Evolutionary conservation across 1,140 invertebrate species (phyloP).

Genomic region (Orussus abietinus): DNA sequence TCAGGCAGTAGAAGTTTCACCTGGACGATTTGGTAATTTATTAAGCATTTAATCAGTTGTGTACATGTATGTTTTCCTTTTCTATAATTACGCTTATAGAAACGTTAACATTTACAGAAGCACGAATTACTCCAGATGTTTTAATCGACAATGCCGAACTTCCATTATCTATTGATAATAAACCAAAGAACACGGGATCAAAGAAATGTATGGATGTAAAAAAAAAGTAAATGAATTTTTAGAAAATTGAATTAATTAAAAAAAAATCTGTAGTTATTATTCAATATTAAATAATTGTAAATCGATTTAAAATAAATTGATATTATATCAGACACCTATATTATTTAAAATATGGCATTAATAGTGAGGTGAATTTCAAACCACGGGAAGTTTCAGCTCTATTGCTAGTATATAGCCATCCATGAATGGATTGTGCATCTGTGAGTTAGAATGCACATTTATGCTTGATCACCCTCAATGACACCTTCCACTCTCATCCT

Average conservation of each 20-base stretch:
- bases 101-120: conserved; percentile 7
- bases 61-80: conserved; percentile 1
- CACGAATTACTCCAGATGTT: conserved; percentile 7
- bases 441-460: neutral
- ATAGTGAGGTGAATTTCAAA: neutral
- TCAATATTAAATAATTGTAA: too few species aligned
- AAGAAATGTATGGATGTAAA: too few species aligned
- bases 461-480: conserved; percentile 3
- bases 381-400: neutral
- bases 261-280: too few species aligned
- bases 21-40: conserved; percentile 59
- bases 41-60: conserved; percentile 1
- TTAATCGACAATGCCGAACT: conserved; percentile 6
- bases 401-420: too few species aligned
- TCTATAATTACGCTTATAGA: neutral
- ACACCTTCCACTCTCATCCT: conserved; percentile 14
- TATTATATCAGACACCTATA: neutral
- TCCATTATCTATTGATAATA: conserved; percentile 3
- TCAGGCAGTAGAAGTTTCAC: conserved; percentile 58
- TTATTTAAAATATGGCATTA: neutral
- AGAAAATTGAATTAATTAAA: too few species aligned
- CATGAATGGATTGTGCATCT: neutral
- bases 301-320: conserved; percentile 3
- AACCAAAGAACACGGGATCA: too few species aligned
- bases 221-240: too few species aligned